Conservation (phyloP, 2,888 invertebrate species). For the Morpho achilles region DNA sequence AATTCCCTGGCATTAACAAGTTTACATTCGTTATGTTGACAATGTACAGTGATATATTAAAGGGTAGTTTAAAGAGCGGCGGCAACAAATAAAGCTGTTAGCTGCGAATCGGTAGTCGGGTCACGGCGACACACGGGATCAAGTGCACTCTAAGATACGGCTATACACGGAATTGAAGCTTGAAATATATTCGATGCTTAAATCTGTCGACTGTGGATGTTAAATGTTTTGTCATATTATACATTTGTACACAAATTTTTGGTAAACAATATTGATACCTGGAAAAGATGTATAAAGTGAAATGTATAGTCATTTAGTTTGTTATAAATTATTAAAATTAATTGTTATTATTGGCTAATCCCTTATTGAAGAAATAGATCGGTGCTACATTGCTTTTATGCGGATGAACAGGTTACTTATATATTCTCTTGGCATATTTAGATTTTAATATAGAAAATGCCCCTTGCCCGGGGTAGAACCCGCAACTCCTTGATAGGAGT, state of each 20-base stretch:
- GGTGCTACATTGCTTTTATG: too few relatives aligned
- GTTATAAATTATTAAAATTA: too few relatives aligned
- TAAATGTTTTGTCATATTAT: background rate
- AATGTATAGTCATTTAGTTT: background rate
- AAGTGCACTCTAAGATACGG: constrained; percentile 53
- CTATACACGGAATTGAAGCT: constrained; percentile 38
- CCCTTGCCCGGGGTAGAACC: too few relatives aligned
- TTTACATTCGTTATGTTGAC: constrained; percentile 20
- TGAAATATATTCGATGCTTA: constrained; percentile 18
- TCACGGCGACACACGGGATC: constrained; percentile 67
- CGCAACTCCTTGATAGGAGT: too few relatives aligned
- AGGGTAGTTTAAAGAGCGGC: constrained; percentile 34
- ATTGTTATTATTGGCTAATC: too few relatives aligned
- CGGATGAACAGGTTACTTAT: too few relatives aligned
- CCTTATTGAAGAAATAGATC: too few relatives aligned
- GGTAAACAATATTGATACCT: too few relatives aligned
- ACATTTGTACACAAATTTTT: too few relatives aligned
- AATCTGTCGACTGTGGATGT: background rate
- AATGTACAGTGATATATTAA: constrained; percentile 25
- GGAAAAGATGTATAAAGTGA: background rate
- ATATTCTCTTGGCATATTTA: too few relatives aligned
- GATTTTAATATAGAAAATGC: too few relatives aligned
- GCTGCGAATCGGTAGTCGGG: constrained; percentile 62
- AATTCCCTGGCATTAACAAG: background rate
- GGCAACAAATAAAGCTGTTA: constrained; percentile 73